Evolutionary conservation across 2,113 vertebrate species (phyloP).

Genomic region (Tauraco erythrolophus): DNA sequence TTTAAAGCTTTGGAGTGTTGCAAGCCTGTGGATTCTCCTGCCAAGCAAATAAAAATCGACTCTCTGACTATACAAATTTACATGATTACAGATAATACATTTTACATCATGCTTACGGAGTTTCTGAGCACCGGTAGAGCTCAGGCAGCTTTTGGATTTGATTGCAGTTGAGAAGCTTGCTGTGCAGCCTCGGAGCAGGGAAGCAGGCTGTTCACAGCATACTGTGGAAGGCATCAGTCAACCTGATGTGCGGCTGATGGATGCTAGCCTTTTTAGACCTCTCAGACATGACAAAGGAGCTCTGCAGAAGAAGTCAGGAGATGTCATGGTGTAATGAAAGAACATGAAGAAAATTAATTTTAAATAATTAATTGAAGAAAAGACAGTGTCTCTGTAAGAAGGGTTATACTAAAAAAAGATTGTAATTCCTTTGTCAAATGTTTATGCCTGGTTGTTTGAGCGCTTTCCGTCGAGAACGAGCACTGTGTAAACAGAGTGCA

Average conservation of each 20-base stretch:
- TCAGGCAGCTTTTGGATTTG: conserved; percentile 39
- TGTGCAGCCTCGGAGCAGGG: conserved; percentile 24
- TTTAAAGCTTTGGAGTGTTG: conserved; percentile 60
- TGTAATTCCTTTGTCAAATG: neutral
- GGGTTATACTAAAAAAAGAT: neutral
- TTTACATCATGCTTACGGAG: conserved; percentile 51
- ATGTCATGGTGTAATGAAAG: neutral
- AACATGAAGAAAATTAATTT: conserved; percentile 11
- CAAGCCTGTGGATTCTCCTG: conserved; percentile 55
- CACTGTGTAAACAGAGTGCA: neutral
- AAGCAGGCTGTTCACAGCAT: neutral
- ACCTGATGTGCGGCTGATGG: neutral
- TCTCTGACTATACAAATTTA: conserved; percentile 63
- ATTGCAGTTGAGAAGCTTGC: conserved; percentile 53
- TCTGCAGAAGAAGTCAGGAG: neutral
- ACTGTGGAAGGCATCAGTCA: neutral
- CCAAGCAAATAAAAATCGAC: conserved; percentile 66
- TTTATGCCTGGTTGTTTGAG: neutral
- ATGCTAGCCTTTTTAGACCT: conserved; percentile 16
- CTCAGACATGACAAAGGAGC: neutral
- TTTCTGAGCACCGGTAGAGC: conserved; percentile 22
- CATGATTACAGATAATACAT: conserved; percentile 66
- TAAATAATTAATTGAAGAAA: conserved; percentile 28
- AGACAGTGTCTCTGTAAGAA: neutral
- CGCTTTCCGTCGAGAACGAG: neutral